Conservation (phyloP, 37 sponge, comb jelly and placozoan species). For the Halichondria panicea region DNA sequence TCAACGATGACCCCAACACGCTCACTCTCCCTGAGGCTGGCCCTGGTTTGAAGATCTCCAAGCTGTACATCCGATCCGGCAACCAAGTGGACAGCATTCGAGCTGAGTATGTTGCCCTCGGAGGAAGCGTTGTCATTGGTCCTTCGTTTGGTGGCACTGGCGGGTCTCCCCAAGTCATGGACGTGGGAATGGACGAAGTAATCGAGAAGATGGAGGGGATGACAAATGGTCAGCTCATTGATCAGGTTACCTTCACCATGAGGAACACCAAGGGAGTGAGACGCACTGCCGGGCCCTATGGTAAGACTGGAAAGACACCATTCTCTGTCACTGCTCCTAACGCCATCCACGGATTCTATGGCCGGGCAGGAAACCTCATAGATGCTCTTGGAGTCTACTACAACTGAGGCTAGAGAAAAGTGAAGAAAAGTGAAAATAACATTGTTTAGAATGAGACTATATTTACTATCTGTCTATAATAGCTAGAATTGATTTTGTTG, state of each 20-base stretch:
- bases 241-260: slow-evolving; percentile 3
- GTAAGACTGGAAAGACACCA: not conserved
- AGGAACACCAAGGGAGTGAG: not conserved
- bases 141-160: not conserved
- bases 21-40: not conserved
- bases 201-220: slow-evolving; percentile 1
- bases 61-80: slow-evolving; percentile 5
- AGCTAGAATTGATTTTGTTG: too few species aligned
- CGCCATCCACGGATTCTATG: slow-evolving; percentile 7
- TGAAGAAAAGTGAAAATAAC: too few species aligned
- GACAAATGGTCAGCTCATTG: not conserved
- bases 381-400: slow-evolving; percentile 2
- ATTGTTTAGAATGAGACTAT: too few species aligned
- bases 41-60: not conserved
- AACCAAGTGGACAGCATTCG: slow-evolving; percentile 13
- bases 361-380: not conserved
- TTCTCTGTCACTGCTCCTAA: not conserved
- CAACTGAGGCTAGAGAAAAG: too few species aligned
- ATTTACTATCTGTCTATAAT: too few species aligned
- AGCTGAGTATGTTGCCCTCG: not conserved
- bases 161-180: not conserved
- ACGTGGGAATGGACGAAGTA: not conserved
- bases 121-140: not conserved
- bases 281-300: slow-evolving; percentile 8
- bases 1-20: not conserved